These are phyloP conservation scores for Ictidomys tridecemlineatus DNA, from an alignment of 2,113 vertebrate species.

Conservation along the genomic window DNA sequence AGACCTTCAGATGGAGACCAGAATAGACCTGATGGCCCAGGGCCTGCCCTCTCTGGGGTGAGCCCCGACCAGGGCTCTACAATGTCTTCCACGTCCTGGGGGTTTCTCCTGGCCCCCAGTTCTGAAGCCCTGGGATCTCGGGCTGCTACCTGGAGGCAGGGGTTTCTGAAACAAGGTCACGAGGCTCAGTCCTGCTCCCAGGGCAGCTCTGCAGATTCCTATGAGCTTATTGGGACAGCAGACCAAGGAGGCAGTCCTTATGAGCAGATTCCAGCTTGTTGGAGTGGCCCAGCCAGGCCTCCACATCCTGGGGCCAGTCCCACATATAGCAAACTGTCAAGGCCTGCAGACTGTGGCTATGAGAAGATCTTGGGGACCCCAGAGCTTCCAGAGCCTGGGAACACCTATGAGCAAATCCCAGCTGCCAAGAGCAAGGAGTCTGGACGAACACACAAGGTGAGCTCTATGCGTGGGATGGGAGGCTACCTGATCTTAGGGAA, in stretches of 20 bases:
- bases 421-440: slow-evolving; percentile 62
- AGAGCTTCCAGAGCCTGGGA: not conserved
- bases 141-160: not conserved
- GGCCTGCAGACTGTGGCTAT: slow-evolving; percentile 48
- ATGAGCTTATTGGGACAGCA: not conserved
- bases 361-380: slow-evolving; percentile 44
- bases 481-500: not conserved
- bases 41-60: slow-evolving; percentile 80
- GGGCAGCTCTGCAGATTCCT: not conserved
- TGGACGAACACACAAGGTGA: slow-evolving; percentile 77
- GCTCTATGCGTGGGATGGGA: rapidly evolving
- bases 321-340: not conserved
- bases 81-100: slow-evolving; percentile 69
- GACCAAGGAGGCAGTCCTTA: slow-evolving; percentile 65
- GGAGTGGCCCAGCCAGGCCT: not conserved
- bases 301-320: not conserved
- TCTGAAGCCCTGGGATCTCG: not conserved
- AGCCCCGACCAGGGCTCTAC: slow-evolving; percentile 75
- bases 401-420: slow-evolving; percentile 69
- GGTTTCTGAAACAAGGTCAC: not conserved
- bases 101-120: not conserved
- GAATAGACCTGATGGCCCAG: not conserved
- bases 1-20: not conserved
- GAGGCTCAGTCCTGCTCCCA: not conserved
- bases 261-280: slow-evolving; percentile 79